Evolutionary conservation across 2,797 vertebrate genomes (phyloP), one percentile per base, ranked within the genome.

Genomic region (Danio kyathit): DNA sequence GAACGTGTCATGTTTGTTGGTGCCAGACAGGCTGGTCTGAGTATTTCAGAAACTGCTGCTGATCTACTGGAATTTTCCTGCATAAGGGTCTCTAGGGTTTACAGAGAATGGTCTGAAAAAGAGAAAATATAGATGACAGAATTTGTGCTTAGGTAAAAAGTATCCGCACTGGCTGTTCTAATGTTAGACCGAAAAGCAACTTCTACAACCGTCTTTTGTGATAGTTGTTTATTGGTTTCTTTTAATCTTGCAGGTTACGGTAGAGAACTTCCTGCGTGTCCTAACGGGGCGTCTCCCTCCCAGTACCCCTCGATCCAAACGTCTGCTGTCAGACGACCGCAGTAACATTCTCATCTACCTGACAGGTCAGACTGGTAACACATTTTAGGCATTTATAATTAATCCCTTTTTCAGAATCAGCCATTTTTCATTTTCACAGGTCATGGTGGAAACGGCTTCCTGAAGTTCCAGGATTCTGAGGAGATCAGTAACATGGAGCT

Each of bases 381-480:
- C 0, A 29, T 71, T 43, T 14, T n/a, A 43, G 51, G 52, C n/a
- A 16, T n/a, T 61, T 41, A 43, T 12, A 11, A 0, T 29, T 66
- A 9, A 8, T 17, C 1, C 17, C 11, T 48, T 76, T 83, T 44
- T 46, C 16, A 64, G 44, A 19, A 48, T 48, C 4, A 56, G 12
- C 51, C 14, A 40, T 40, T 61, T 4, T 74, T 0, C 13, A 17
- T 76, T 56, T 65, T 51, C 4, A 76, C 88, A 99, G 98, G 98
- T 74, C 98, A 99, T 12, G 98, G 97, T 8, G 97, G 98, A 81
- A 99, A 99, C 56, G 98, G 98, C 64, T 99, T 99, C 86, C 91
- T 99, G 84, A 99, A 99, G 93, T 99, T 99, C 92, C 98, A 99
- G 89, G 98, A 99, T 92, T 99, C 97, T 2, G 98, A 99, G 93